These are phyloP conservation scores for Lordiphosa mommai DNA, from an alignment of 1,140 invertebrate genomes.

Conservation along the genomic window DNA sequence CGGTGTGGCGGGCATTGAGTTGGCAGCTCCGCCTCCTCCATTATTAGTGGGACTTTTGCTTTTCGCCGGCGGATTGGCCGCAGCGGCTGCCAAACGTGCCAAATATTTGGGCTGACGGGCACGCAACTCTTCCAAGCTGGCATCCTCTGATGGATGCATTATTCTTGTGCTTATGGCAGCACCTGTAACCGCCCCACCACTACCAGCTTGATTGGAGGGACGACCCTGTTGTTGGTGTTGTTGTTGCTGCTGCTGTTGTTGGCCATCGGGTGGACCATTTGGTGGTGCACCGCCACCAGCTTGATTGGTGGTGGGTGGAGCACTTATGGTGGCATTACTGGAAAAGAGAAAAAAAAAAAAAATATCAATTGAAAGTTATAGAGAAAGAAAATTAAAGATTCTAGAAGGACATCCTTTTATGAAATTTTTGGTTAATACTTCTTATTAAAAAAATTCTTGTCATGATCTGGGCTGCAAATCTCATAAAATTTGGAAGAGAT, in stretches of 20 bases:
- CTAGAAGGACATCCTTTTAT: conserved; percentile 8
- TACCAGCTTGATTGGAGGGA: conserved; percentile 34
- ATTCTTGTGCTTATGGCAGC: conserved; percentile 90
- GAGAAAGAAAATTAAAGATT: not conserved
- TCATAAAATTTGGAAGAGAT: not conserved
- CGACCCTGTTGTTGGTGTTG: conserved; percentile 36
- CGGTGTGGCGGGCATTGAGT: conserved; percentile 58
- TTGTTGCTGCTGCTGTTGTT: conserved; percentile 34
- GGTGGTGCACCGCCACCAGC: conserved; percentile 62
- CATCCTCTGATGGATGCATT: conserved; percentile 96
- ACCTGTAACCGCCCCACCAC: conserved; percentile 37
- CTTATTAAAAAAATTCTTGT: too few relatives aligned
- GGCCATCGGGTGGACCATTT: conserved; percentile 62
- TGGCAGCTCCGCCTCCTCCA: conserved; percentile 15
- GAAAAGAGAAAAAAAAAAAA: conserved; percentile 17
- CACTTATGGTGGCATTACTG: conserved; percentile 86
- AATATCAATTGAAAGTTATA: not conserved
- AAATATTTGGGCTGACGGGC: conserved; percentile 88
- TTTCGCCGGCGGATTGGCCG: conserved; percentile 72
- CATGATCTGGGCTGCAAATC: not conserved
- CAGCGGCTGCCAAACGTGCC: conserved; percentile 52
- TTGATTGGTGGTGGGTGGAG: conserved; percentile 83
- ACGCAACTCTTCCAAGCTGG: conserved; percentile 93
- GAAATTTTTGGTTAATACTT: too few relatives aligned
- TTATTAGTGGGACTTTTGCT: conserved; percentile 38